These are phyloP conservation scores for Corythoichthys intestinalis DNA, from an alignment of 2,113 vertebrate genomes.

Conservation along the genomic window DNA sequence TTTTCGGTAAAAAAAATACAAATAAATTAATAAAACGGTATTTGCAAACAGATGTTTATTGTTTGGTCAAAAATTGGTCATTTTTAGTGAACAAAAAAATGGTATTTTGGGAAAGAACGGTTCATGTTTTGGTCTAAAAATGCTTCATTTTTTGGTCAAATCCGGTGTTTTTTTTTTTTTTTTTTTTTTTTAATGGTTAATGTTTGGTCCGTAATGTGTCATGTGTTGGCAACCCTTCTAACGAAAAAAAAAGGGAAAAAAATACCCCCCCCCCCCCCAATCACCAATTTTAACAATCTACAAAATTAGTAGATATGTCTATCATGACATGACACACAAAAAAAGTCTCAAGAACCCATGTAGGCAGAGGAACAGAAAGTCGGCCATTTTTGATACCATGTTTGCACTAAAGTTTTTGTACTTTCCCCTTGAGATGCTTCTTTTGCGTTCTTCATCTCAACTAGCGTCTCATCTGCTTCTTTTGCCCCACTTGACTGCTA, in stretches of 20 bases:
- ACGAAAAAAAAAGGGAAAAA: neutral
- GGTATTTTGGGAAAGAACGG: too few species aligned
- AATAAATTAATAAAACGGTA: too few species aligned
- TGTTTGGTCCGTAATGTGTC: too few species aligned
- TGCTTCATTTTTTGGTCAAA: too few species aligned
- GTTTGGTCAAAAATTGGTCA: too few species aligned
- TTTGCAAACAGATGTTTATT: too few species aligned
- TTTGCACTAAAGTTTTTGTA: neutral
- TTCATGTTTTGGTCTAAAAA: too few species aligned
- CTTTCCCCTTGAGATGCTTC: neutral
- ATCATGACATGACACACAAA: neutral
- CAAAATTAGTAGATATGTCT: neutral
- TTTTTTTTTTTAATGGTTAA: too few species aligned
- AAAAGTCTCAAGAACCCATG: neutral
- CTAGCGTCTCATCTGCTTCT: neutral
- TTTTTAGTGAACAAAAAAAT: too few species aligned
- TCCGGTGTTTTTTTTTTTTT: too few species aligned
- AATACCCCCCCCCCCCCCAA: neutral
- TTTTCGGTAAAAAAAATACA: too few species aligned
- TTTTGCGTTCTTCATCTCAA: neutral
- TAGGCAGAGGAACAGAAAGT: neutral
- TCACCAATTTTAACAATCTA: neutral
- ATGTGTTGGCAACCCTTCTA: too few species aligned
- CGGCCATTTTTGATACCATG: neutral
- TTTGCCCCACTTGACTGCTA: conserved; percentile 53